Evolutionary conservation across 2,888 invertebrate species (phyloP).

Genomic region (Tenthredo scrophulariae): DNA sequence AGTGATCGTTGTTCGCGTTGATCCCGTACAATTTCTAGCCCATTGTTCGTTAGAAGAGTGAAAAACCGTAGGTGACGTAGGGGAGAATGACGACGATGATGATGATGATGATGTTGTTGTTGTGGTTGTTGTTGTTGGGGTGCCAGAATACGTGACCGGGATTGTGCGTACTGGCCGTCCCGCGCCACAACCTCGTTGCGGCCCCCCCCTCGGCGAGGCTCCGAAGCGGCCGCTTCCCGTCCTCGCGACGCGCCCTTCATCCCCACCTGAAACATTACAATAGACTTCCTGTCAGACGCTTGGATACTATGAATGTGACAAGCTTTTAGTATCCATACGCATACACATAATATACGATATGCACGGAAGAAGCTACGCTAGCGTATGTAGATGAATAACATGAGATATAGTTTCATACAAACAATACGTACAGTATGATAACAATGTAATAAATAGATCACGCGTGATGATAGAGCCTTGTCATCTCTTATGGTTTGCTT

Average conservation of each 20-base stretch:
- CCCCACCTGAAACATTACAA: slow-evolving; percentile 73
- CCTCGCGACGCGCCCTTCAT: slow-evolving; percentile 78
- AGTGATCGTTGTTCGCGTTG: slow-evolving; percentile 22
- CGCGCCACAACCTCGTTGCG: slow-evolving; percentile 62
- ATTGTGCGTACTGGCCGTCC: slow-evolving; percentile 59
- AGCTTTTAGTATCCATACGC: background rate
- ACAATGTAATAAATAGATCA: too few species aligned
- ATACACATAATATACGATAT: background rate
- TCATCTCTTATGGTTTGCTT: background rate
- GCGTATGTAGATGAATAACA: background rate
- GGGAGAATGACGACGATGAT: slow-evolving; percentile 71
- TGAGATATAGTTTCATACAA: too few species aligned
- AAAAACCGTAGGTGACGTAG: slow-evolving; percentile 60
- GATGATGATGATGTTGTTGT: slow-evolving; percentile 39
- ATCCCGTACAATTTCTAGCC: slow-evolving; percentile 39
- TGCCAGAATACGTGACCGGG: slow-evolving; percentile 33
- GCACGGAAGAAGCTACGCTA: background rate
- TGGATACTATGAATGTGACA: background rate
- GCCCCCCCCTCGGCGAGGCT: slow-evolving; percentile 76
- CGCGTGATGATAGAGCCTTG: too few species aligned
- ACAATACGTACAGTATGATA: too few species aligned
- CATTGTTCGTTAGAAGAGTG: slow-evolving; percentile 26
- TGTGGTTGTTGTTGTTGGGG: slow-evolving; percentile 26
- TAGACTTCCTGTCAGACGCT: slow-evolving; percentile 47
- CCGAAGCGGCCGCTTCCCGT: slow-evolving; percentile 76